phyloP scores from a whole-genome alignment of 2,113 vertebrate species.

The Tragelaphus strepsiceros region DNA sequence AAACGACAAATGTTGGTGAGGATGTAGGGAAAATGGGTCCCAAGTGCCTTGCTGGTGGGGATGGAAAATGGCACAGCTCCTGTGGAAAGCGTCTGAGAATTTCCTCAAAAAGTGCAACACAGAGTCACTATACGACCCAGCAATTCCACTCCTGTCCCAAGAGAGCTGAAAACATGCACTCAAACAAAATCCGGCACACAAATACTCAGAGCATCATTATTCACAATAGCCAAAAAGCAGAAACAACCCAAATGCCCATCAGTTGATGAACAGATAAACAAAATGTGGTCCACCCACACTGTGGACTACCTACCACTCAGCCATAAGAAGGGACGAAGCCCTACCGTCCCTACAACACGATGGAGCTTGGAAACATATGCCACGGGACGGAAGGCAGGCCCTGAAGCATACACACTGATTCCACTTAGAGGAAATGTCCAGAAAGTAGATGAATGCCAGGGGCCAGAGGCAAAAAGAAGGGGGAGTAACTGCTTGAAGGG shows the following conservation, averaged over 20 bases:
- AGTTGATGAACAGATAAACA: rapidly evolving
- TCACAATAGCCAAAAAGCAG: not conserved
- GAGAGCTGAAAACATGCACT: not conserved
- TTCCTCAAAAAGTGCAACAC: not conserved
- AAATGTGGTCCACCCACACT: rapidly evolving
- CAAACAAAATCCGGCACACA: not conserved
- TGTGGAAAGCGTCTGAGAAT: not conserved
- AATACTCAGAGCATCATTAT: rapidly evolving
- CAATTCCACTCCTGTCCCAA: not conserved
- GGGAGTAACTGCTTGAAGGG: rapidly evolving
- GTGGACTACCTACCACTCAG: not conserved
- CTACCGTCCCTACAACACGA: rapidly evolving
- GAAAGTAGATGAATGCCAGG: not conserved
- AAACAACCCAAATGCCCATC: not conserved
- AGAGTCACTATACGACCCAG: not conserved
- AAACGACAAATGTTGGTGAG: not conserved
- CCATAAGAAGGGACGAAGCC: not conserved
- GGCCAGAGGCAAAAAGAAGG: rapidly evolving
- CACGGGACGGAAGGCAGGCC: not conserved
- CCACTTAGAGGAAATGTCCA: rapidly evolving
- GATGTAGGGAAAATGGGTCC: not conserved
- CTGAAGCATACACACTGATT: rapidly evolving
- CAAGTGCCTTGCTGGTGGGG: rapidly evolving
- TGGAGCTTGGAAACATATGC: not conserved
- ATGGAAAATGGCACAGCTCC: not conserved